Evolutionary conservation across 2,888 invertebrate species (phyloP), one percentile per base, ranked within the genome.

Genomic region (Rapana venosa): DNA sequence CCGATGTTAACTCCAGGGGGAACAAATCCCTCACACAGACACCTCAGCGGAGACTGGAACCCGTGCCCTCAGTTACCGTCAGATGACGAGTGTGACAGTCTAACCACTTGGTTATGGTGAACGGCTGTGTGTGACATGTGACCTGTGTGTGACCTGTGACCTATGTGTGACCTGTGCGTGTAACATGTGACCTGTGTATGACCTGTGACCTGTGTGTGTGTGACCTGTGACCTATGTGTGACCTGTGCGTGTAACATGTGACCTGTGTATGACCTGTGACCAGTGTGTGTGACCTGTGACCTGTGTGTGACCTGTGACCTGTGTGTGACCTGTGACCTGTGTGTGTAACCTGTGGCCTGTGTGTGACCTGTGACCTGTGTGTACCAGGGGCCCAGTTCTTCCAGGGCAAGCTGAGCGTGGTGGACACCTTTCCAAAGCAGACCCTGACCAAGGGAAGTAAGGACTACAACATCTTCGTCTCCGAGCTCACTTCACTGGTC

Each of bases 341-440:
- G 32, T 56, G 30, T 56, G 58, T 15, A 32, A n/a, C n/a, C n/a
- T 47, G 47, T n/a, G n/a, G n/a, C 26, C 58, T 47, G 47, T 47
- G 47, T 47, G 47, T 47, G n/a, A 58, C 15, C 0, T 35, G 17
- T 58, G 2, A n/a, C n/a, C 66, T 70, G 70, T 89, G 58, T 79
- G 35, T 88, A 5, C 11, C 85, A 91, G 91, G 90, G 30, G 91
- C 91, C 22, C 91, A 90, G 83, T 91, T 88, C 87, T 91, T 91
- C 36, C 90, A 88, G n/a, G 91, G 91, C 22, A 84, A 88, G 5
- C 87, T 91, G 66, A 86, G 87, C 66, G 90, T 91, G 26, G 87
- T 87, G 35, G 90, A 90, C 79, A 79, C 81, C 20, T 88, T 86
- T 58, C 61, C 86, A 0, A 86, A 90, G 15, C 83, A 88, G 35